Conservation (phyloP, 2,113 vertebrate genomes). For the Ammospiza caudacuta region DNA sequence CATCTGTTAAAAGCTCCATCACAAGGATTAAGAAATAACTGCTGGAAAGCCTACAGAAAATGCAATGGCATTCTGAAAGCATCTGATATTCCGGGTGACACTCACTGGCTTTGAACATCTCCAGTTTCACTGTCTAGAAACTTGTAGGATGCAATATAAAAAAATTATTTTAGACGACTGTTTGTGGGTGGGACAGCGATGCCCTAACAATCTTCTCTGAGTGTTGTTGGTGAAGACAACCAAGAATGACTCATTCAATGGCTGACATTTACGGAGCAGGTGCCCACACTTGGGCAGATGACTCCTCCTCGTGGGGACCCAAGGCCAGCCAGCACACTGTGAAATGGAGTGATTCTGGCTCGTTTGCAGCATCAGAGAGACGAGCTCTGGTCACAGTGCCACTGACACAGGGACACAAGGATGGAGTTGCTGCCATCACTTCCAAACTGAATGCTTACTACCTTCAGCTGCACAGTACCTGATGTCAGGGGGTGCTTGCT, state of each 20-base stretch:
- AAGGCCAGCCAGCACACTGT: background rate
- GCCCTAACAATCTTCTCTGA: background rate
- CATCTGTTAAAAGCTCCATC: background rate
- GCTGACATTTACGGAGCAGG: background rate
- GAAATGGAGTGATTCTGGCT: background rate
- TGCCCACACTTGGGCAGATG: background rate
- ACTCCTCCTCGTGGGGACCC: background rate
- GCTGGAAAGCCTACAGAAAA: background rate
- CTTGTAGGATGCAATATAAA: background rate
- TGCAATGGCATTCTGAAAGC: background rate
- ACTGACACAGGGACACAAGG: background rate
- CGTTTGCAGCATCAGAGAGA: background rate
- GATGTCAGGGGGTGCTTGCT: background rate
- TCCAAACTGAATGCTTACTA: background rate
- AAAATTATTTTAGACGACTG: background rate
- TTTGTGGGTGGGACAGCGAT: background rate
- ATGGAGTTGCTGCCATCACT: background rate
- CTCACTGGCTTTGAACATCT: background rate
- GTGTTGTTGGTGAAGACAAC: background rate
- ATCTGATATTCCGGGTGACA: background rate
- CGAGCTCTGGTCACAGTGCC: fast-evolving
- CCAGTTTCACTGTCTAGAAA: background rate
- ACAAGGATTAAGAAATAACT: background rate
- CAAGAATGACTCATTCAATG: background rate
- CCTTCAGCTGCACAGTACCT: background rate